Evolutionary conservation across 2,888 invertebrate species (phyloP), one percentile per base, ranked within the genome.

Genomic region (Matsumyia berberina): DNA sequence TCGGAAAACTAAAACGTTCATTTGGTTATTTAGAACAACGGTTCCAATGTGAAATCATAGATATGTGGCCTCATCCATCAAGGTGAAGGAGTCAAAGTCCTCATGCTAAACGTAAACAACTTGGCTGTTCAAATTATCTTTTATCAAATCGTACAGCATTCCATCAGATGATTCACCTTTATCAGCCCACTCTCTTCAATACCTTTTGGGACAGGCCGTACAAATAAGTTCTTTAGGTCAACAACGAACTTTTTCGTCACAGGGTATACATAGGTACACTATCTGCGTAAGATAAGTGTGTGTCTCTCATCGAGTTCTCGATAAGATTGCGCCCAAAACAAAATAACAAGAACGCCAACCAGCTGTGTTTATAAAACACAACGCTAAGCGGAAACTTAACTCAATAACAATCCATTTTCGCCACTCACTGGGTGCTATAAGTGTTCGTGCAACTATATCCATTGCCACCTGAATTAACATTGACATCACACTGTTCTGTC

Each of bases 331-430:
- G 9, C 11, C 39, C 29, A 17, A 39, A 39, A 35, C 39, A 42
- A 42, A 1, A 42, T 35, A 57, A 29, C 24, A 24, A 24, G 24
- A 62, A 55, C 29, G 60, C 37, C 49, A 46, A 39, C 37, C 70
- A 77, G 7, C 44, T 72, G 72, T 55, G 46, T 67, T 77, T 39
- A 72, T 72, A 77, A 72, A 72, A 77, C 51, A 9, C 15, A 33
- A 17, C 42, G 42, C 31, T 55, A 24, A 57, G 24, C 49, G 33
- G 5, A 69, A 80, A 12, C 62, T 55, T 9, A 39, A n/a, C 12
- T 58, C 37, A 67, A 77, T 78, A 82, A 8, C 53, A 74, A 74
- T 49, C 57, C 51, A 9, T 39, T 60, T 31, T 39, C 17, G 31
- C 58, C 12, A 44, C 64, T 35, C 37, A 35, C 9, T n/a, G 46